phyloP scores from a whole-genome alignment of 2,888 invertebrate species.

The Ctena decussata region DNA sequence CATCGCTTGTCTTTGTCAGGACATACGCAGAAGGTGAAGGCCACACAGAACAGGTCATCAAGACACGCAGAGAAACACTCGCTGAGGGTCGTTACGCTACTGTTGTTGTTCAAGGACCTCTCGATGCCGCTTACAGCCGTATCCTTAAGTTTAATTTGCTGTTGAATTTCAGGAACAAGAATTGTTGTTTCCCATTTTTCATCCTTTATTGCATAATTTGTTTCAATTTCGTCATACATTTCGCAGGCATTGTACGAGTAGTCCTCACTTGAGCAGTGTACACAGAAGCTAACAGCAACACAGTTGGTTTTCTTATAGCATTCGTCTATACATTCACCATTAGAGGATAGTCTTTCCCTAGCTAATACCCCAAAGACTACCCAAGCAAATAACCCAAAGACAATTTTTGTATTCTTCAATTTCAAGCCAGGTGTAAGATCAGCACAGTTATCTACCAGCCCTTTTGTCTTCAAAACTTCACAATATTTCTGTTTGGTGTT shows the following conservation, averaged over 20 bases:
- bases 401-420: neutral
- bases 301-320: neutral
- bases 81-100: neutral
- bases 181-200: neutral
- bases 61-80: neutral
- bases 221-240: neutral
- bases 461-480: neutral
- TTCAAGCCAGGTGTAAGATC: neutral
- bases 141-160: neutral
- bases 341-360: neutral
- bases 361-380: neutral
- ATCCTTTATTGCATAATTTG: neutral
- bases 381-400: too few relatives aligned
- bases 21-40: neutral
- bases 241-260: neutral
- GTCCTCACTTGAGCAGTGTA: neutral
- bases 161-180: neutral
- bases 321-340: neutral
- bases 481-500: neutral
- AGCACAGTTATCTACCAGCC: neutral
- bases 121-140: neutral
- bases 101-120: neutral
- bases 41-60: neutral
- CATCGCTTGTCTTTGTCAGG: neutral
- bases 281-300: neutral